Conservation (phyloP, 2,113 vertebrate genomes). For the Hipposideros armiger region DNA sequence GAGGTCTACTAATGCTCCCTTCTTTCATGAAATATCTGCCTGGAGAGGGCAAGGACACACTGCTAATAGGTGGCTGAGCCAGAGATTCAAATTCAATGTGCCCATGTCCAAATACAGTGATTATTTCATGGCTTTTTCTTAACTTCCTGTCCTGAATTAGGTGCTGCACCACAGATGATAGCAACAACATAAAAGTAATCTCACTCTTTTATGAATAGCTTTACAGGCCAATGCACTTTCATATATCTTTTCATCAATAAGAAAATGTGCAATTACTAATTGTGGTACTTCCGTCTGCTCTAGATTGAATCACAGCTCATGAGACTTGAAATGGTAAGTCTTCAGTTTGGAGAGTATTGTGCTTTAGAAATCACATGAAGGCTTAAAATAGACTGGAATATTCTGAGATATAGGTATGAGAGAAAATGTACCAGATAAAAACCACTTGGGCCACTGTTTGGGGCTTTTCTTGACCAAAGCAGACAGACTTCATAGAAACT, state of each 20-base stretch:
- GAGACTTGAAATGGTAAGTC: constrained; percentile 58
- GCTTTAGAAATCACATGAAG: constrained; percentile 67
- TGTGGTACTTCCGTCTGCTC: background rate
- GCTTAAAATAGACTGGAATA: constrained; percentile 68
- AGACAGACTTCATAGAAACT: constrained; percentile 30
- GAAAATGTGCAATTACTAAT: constrained; percentile 53
- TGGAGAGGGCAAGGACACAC: background rate
- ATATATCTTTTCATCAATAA: constrained; percentile 30
- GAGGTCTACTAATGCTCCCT: background rate
- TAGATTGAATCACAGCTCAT: constrained; percentile 51
- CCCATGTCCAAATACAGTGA: background rate
- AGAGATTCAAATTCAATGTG: constrained; percentile 59
- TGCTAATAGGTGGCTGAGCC: background rate
- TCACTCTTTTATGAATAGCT: constrained; percentile 42
- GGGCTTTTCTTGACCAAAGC: constrained; percentile 38
- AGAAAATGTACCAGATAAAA: constrained; percentile 61
- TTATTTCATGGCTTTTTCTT: background rate
- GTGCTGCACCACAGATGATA: background rate
- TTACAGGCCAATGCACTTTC: constrained; percentile 10
- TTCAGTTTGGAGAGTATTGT: constrained; percentile 53
- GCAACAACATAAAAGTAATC: background rate
- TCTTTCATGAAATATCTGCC: constrained; percentile 44
- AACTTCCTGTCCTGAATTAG: background rate
- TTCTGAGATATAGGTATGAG: constrained; percentile 58
- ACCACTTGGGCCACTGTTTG: constrained; percentile 28